These are phyloP conservation scores for Plectrocnemia conspersa DNA, from an alignment of 1,140 invertebrate species.

Conservation along the genomic window DNA sequence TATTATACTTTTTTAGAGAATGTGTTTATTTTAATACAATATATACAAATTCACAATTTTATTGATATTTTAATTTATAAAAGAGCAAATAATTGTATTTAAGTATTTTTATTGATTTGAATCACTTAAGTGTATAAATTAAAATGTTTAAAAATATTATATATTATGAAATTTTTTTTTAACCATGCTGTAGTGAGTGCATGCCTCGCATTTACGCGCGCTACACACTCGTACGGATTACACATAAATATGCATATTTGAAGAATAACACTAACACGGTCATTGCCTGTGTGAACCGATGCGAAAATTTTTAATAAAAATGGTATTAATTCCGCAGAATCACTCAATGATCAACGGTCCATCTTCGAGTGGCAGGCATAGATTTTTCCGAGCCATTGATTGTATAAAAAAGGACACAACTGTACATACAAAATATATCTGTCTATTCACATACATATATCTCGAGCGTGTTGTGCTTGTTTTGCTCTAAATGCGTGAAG, in stretches of 20 bases:
- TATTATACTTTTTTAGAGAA: no score
- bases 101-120: no score
- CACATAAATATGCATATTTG: slow-evolving; percentile 33
- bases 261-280: slow-evolving; percentile 30
- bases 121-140: no score
- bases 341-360: background rate
- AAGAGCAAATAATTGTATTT: no score
- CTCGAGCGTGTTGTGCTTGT: no score
- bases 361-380: background rate
- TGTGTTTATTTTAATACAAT: no score
- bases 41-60: no score
- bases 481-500: no score
- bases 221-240: slow-evolving; percentile 19
- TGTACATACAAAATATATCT: background rate
- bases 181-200: slow-evolving; percentile 15
- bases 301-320: slow-evolving; percentile 15
- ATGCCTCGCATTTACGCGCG: slow-evolving; percentile 25
- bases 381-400: background rate
- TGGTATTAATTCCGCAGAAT: background rate
- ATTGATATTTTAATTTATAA: no score
- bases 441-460: background rate
- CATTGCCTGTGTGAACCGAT: slow-evolving; percentile 23
- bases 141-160: no score
- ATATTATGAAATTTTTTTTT: no score
- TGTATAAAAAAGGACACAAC: slow-evolving; percentile 4